Base-by-base conservation (phyloP, 2,888 invertebrate species). In the Rhogogaster chlorosoma region DNA sequence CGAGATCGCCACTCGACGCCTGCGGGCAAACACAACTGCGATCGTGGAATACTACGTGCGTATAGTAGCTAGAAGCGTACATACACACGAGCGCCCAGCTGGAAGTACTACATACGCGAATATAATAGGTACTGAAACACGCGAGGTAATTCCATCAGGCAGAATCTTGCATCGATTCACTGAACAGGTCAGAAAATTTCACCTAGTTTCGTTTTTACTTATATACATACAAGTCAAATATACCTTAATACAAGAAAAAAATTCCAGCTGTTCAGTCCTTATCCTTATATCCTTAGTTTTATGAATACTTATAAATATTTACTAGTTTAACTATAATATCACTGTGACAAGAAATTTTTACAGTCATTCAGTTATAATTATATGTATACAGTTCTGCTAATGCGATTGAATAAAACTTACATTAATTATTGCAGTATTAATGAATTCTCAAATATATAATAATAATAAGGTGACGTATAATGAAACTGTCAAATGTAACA, bases 171-270 rank as follows among this genome's bases (percentile, higher is more conserved):
- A 32, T 67, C 67, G 67, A 67, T 67, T 67, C 32, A 67, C 18
- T 18, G 18, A 67, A 67, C 6, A 67, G 67, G 67, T 67, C 32
- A 67, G 67, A 32, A 67, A 67, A 67, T 67, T 67, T 67, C 6
- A 61, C 2, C 32, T 7, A 61, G 61, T 61, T 26, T 26, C 9
- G 22, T 61, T 61, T 26, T 26, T 9, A n/a, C 4, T 61, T 26
- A 26, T 26, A 26, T n/a, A n/a, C 7, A 57, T 7, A 57, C n/a
- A 9, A n/a, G 57, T n/a, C 22, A 29, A 64, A 9, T 22, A 22
- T 57, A 57, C 22, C 22, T 57, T 3, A 3, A 10, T 10, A 12
- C 22, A 61, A 61, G 22, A 61, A 26, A 26, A 67, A 64, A 64
- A 29, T 64, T 32, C 64, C 10, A 29, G 22, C 22, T 26, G 57